Evolutionary conservation across 2,797 vertebrate genomes (phyloP), one percentile per base, ranked within the genome.

Genomic region (Brotula barbata): DNA sequence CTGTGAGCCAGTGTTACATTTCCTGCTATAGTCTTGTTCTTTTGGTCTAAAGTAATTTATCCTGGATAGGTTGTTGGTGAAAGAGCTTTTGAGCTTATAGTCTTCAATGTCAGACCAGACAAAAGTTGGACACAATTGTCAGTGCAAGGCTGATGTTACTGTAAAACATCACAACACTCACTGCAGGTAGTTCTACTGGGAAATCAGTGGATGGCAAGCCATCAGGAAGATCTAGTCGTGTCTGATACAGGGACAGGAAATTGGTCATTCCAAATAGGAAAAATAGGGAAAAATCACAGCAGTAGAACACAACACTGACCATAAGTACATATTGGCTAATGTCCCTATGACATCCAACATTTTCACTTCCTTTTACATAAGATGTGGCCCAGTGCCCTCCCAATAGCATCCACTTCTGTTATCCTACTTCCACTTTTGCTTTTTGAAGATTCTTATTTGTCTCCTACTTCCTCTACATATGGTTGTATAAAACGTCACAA

Each of bases 41-140:
- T 16, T 9, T 1, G 39, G 15, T 40, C n/a, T 17, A 7, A 10
- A 19, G 16, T 42, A 19, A 42, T 36, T 42, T 28, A 6, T 3
- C 12, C 0, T 7, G 17, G 20, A 41, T 39, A 31, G 49, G 12
- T 8, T 50, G 3, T 28, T 28, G 25, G 8, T 28, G 25, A 4
- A 4, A 28, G 25, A 28, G 11, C 31, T 12, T 22, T 17, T 11
- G 5, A 36, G 4, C 37, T 28, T 6, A 12, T 19, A 14, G 14
- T 36, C 28, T 59, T 55, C 33, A 25, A 13, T 71, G 22, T 57
- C 37, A 47, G 28, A 36, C n/a, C 33, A 53, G 19, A 23, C n/a
- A 52, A 34, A 39, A 39, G 11, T 15, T 5, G 2, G n/a, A n/a
- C n/a, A n/a, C n/a, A n/a, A n/a, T 42, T 17, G 5, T 13, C 28